A percentile compares a stretch with the other conserved stretches of the same genome.
These are phyloP conservation scores for Urocyon cinereoargenteus DNA, from an alignment of 2,797 vertebrate genomes.

Conservation along the genomic window DNA sequence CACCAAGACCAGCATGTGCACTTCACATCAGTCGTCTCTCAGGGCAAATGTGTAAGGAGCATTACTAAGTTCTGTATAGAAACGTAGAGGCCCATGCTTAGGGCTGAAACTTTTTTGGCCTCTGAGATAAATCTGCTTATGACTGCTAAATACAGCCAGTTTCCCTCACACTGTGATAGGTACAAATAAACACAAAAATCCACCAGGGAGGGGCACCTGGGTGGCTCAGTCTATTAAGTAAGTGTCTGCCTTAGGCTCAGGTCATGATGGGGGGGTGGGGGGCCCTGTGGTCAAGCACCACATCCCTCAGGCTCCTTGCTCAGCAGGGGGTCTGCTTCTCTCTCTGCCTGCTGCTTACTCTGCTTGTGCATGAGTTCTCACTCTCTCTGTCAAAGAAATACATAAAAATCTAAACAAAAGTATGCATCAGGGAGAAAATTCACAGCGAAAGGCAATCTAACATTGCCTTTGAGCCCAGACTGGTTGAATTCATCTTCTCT, in stretches of 20 bases:
- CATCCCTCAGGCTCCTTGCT: not conserved
- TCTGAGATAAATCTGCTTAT: not conserved
- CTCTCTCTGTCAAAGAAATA: not conserved
- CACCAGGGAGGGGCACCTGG: not conserved
- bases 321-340: not conserved
- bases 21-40: not conserved
- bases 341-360: not conserved
- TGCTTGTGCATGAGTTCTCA: not conserved
- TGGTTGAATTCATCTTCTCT: not conserved
- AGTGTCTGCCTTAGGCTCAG: not conserved
- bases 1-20: rapidly evolving
- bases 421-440: not conserved
- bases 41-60: not conserved
- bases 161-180: not conserved
- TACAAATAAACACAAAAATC: not conserved
- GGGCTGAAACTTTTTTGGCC: not conserved
- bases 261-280: no score
- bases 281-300: not conserved
- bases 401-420: not conserved
- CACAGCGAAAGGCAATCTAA: not conserved
- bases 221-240: not conserved
- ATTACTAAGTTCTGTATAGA: not conserved
- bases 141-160: not conserved
- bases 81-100: no score
- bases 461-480: not conserved